These are phyloP conservation scores for Deroplatys truncata DNA, from an alignment of 2,888 invertebrate species.

Conservation along the genomic window DNA sequence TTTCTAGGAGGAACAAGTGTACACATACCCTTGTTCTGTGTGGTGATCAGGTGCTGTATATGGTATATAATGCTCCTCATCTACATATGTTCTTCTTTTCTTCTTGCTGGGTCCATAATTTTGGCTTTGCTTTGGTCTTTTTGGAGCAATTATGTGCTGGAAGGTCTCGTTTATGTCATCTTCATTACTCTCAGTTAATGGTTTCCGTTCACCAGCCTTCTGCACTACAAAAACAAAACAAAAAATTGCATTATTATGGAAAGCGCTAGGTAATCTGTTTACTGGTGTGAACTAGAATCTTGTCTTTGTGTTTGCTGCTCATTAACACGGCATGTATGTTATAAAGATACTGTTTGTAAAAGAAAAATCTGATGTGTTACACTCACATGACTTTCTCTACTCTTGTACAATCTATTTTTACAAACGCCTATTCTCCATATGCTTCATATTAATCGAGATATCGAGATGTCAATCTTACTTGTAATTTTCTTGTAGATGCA, in stretches of 20 bases:
- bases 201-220: slow-evolving; percentile 25
- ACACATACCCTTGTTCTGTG: slow-evolving; percentile 68
- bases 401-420: too few relatives aligned
- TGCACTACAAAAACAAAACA: neutral
- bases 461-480: too few relatives aligned
- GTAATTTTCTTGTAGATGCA: too few relatives aligned
- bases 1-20: neutral
- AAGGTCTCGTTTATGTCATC: slow-evolving; percentile 57
- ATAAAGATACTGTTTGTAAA: too few relatives aligned
- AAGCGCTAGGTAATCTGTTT: too few relatives aligned
- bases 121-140: slow-evolving; percentile 41
- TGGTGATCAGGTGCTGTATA: slow-evolving; percentile 81
- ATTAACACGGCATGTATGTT: too few relatives aligned
- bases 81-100: slow-evolving; percentile 51
- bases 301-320: too few relatives aligned
- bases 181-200: slow-evolving; percentile 46
- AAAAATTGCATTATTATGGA: neutral
- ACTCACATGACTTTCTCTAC: too few relatives aligned
- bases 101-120: slow-evolving; percentile 46
- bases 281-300: too few relatives aligned
- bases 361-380: too few relatives aligned
- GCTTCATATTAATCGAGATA: too few relatives aligned
- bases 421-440: too few relatives aligned
- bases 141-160: slow-evolving; percentile 53
- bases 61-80: slow-evolving; percentile 82